Evolutionary conservation across 2,888 invertebrate genomes (phyloP).

Genomic region (Tribolium freemani): DNA sequence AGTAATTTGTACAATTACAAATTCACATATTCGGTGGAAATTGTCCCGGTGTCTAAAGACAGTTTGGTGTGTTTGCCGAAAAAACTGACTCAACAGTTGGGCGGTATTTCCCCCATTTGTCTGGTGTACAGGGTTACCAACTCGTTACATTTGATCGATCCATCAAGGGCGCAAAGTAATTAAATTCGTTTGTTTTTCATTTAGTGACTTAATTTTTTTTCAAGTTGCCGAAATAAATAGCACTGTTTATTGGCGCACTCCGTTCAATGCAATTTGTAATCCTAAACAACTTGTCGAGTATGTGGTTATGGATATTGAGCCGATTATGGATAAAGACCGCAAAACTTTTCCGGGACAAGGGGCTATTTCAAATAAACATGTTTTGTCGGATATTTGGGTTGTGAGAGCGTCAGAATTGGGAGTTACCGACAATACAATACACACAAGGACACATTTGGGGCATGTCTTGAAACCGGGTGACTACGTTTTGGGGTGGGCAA

Average conservation of each 20-base stretch:
- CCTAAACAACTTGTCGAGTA: constrained; percentile 93
- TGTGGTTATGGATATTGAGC: constrained; percentile 94
- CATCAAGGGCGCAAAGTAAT: constrained; percentile 85
- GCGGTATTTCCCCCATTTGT: constrained; percentile 90
- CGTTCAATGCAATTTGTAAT: constrained; percentile 90
- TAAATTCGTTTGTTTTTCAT: constrained; percentile 25
- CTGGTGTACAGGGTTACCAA: constrained; percentile 91
- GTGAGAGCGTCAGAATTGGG: constrained; percentile 91
- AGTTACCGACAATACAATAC: constrained; percentile 83
- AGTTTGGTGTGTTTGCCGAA: constrained; percentile 91
- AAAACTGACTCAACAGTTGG: constrained; percentile 87
- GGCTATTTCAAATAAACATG: constrained; percentile 87
- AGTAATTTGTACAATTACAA: constrained; percentile 98
- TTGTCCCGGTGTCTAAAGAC: constrained; percentile 96
- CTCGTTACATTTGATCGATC: constrained; percentile 93
- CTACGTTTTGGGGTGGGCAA: constrained; percentile 84
- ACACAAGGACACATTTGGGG: constrained; percentile 94
- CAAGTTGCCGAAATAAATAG: constrained; percentile 88
- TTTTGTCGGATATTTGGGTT: constrained; percentile 94
- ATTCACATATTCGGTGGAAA: constrained; percentile 93
- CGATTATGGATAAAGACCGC: constrained; percentile 80
- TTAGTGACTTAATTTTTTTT: constrained; percentile 29
- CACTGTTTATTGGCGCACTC: constrained; percentile 86
- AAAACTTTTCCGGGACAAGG: constrained; percentile 91
- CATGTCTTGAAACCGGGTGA: constrained; percentile 94